phyloP scores from a whole-genome alignment of 2,797 vertebrate species.

The Sebastes kiyomatsui region DNA sequence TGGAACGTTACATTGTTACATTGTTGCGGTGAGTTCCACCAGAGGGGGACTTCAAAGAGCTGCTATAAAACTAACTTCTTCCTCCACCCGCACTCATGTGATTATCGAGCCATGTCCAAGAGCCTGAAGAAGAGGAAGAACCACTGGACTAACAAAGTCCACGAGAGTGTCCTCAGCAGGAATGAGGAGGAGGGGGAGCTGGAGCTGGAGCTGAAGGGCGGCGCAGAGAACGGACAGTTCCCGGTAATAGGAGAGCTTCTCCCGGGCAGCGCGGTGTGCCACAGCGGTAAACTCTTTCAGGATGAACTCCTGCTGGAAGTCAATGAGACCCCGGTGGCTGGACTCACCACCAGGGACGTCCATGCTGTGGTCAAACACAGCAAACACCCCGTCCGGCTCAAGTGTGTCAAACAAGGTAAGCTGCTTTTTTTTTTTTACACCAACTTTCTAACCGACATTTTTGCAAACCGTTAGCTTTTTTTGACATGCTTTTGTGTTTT shows the following conservation, averaged over 20 bases:
- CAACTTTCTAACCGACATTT: constrained; percentile 24
- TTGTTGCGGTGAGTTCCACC: constrained; percentile 7
- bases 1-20: constrained; percentile 26
- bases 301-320: constrained; percentile 94
- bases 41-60: constrained; percentile 13
- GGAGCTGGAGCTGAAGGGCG: constrained; percentile 92
- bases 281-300: constrained; percentile 81
- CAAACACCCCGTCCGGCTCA: constrained; percentile 94
- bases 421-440: background rate
- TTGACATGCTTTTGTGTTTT: constrained; percentile 8
- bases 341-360: constrained; percentile 96
- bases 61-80: constrained; percentile 49
- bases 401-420: constrained; percentile 96
- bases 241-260: constrained; percentile 89
- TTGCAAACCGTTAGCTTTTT: background rate
- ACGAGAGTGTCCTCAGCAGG: constrained; percentile 91
- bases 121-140: constrained; percentile 93
- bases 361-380: constrained; percentile 95
- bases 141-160: constrained; percentile 98
- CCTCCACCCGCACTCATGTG: constrained; percentile 65
- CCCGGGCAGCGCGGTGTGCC: constrained; percentile 85
- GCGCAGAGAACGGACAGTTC: constrained; percentile 96
- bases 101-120: constrained; percentile 91
- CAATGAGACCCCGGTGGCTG: constrained; percentile 96
- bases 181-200: constrained; percentile 88